Base-by-base conservation (phyloP, 2,797 vertebrate genomes). In the Pagetopsis macropterus region DNA sequence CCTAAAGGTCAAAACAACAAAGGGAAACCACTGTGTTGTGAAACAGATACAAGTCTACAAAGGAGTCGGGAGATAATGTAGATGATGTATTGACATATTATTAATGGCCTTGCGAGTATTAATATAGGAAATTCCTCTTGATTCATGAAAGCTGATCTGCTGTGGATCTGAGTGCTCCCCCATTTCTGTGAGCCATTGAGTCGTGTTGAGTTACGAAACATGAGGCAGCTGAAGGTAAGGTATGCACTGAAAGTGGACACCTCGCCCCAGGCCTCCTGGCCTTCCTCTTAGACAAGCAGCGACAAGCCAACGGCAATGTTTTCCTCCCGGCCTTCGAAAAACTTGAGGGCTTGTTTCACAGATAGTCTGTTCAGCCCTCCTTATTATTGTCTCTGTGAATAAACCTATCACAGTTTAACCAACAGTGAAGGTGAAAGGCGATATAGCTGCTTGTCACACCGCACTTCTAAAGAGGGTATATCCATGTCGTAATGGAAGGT, bases 201-300 rank as follows among this genome's bases (percentile, higher is more conserved):
- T 88, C 83, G 93, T 91, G 89, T 92, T 89, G 90, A 89, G 89
- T 93, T 91, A 87, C 92, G 92, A 91, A 94, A 95, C 88, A 90
- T 89, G 93, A 95, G 88, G 87, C 92, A 92, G 91, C 91, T 93
- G 90, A 90, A 91, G 87, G 90, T 94, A 92, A 94, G 93, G 93
- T 94, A 94, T 94, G 93, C 90, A 71, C 89, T 92, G 94, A 94
- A 94, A 95, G 88, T 90, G 90, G 93, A 95, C 92, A 94, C 93
- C 93, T 90, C 78, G 64, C 91, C 90, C 90, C 87, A 88, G 89
- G 89, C 91, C 91, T 92, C 68, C 83, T 88, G 85, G 87, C 91
- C 91, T 92, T 92, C 88, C 91, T 92, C 90, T 91, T 87, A 90
- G 89, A 93, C 93, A 94, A 89, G 93, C 92, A 92, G 80, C 61